Conservation (phyloP, 1,140 invertebrate genomes). For the Mycetomoellerius zeteki region DNA sequence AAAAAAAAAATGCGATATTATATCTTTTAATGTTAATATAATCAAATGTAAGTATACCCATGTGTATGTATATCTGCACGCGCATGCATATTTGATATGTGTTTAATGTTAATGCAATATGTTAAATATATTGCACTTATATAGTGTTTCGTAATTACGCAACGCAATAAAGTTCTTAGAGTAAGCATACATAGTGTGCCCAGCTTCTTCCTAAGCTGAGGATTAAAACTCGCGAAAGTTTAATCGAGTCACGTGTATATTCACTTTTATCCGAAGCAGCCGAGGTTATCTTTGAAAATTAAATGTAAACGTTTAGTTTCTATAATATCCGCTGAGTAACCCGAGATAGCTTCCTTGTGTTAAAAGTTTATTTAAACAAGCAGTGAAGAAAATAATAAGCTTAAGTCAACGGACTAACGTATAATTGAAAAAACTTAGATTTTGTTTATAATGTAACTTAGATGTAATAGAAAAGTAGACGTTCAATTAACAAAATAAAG, state of each 20-base stretch:
- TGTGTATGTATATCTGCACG: background rate
- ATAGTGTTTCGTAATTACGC: slow-evolving; percentile 13
- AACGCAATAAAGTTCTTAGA: slow-evolving; percentile 8
- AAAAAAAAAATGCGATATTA: no score
- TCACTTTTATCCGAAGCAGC: slow-evolving; percentile 52
- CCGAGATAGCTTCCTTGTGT: slow-evolving; percentile 35
- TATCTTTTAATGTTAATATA: background rate
- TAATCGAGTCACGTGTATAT: slow-evolving; percentile 61
- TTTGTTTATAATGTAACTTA: slow-evolving; percentile 24
- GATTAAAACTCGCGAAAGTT: slow-evolving; percentile 58
- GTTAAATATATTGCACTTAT: slow-evolving; percentile 14
- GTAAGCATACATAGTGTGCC: slow-evolving; percentile 22
- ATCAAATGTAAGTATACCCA: no score
- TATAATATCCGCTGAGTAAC: slow-evolving; percentile 58
- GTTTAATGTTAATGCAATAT: background rate
- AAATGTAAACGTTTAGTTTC: slow-evolving; percentile 57
- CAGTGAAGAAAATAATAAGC: slow-evolving; percentile 44
- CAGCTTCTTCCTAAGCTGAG: slow-evolving; percentile 36
- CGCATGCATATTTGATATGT: background rate
- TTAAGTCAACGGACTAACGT: slow-evolving; percentile 14
- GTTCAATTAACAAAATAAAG: background rate
- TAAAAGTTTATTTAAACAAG: slow-evolving; percentile 59
- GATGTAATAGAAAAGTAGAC: background rate
- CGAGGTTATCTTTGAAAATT: slow-evolving; percentile 56
- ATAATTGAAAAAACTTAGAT: slow-evolving; percentile 50